Base-by-base conservation (phyloP, 2,797 vertebrate genomes). In the Aphelocoma californica region DNA sequence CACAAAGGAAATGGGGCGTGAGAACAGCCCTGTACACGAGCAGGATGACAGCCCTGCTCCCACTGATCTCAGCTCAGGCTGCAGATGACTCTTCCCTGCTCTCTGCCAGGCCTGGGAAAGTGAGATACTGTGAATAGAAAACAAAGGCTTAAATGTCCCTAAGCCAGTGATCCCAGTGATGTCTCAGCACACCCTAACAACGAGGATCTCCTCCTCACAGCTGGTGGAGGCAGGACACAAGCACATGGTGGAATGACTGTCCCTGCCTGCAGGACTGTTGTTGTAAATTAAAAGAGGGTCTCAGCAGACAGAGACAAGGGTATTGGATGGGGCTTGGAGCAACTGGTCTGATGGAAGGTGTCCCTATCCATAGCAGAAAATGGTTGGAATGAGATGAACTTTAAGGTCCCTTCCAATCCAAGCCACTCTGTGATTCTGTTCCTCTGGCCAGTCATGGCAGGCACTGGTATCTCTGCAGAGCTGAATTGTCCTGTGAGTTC, bases 81-180 rank as follows among this genome's bases (percentile, higher is more conserved):
- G 88, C 62, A 81, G 80, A 51, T 72, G 77, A 72, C 74, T 78
- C 79, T 86, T 66, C 86, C 78, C 91, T 71, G 75, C 65, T 86
- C 81, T 83, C 90, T 95, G 87, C 93, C 91, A 81, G 88, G 58
- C 75, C 80, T 86, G 80, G 61, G 44, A 79, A 88, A 89, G 79
- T 28, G 54, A 93, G 72, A 81, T 50, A 67, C 53, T 15, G 57
- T 23, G 78, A 82, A 64, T 4, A 28, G 80, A 93, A 95, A 95
- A 81, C 77, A 95, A 95, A 88, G 2, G 15, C 69, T 92, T 92
- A 44, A 48, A 88, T 79, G 51, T 90, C 70, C 70, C 86, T 42
- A 66, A 74, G 71, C 69, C 72, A 79, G 54, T 7, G 69, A 91
- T 91, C 77, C 87, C 69, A 31, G 24, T 2, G 8, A 69, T 91